These are phyloP conservation scores for Notodonta dromedarius DNA, from an alignment of 2,888 invertebrate species.

Conservation along the genomic window DNA sequence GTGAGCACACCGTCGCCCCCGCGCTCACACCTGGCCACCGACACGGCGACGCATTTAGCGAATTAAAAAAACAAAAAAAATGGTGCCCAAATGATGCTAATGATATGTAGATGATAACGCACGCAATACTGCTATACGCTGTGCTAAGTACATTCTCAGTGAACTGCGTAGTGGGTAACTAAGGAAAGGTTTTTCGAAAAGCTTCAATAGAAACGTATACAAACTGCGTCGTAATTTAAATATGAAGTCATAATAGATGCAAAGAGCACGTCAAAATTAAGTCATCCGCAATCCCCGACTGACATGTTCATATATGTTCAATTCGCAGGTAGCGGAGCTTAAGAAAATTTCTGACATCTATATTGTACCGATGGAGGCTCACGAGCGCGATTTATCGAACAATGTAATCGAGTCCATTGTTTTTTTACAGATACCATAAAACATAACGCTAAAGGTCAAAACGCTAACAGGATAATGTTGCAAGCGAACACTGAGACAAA, in stretches of 20 bases:
- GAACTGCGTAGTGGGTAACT: no score
- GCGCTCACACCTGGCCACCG: slow-evolving; percentile 33
- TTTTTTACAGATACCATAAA: slow-evolving; percentile 43
- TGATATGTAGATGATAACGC: no score
- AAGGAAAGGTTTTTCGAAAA: no score
- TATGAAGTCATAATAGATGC: background rate
- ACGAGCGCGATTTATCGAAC: slow-evolving; percentile 40
- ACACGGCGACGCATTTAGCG: background rate
- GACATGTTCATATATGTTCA: slow-evolving; percentile 16
- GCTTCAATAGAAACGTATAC: background rate
- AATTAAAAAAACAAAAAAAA: background rate
- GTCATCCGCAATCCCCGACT: slow-evolving; percentile 3
- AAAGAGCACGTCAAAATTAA: background rate
- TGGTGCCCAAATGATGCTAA: no score
- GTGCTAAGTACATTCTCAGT: no score
- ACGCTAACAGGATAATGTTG: slow-evolving; percentile 56
- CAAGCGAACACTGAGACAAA: slow-evolving; percentile 39
- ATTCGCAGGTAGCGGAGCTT: slow-evolving; percentile 30
- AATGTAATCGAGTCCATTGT: slow-evolving; percentile 48
- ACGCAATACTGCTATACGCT: no score
- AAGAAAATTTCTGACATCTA: slow-evolving; percentile 27
- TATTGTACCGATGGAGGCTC: slow-evolving; percentile 22
- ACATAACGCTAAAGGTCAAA: slow-evolving; percentile 56
- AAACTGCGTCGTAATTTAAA: background rate
- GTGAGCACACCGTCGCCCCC: slow-evolving; percentile 25